Base-by-base conservation (phyloP, 2,888 invertebrate genomes). In the Meandrusa payeni region DNA sequence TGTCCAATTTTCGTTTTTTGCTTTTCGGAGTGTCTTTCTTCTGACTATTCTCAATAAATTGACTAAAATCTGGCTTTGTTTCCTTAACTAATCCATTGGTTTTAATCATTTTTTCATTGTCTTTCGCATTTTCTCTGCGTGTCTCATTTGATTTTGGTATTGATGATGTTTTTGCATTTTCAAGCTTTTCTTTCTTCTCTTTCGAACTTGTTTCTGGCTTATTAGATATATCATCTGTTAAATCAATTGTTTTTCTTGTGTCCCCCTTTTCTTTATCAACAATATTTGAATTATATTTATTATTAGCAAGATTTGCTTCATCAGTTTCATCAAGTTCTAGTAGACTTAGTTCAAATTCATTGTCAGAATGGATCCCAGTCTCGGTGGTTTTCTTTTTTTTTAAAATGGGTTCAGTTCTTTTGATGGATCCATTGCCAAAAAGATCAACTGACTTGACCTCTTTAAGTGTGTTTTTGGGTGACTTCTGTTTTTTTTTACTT, bases 281-380 rank as follows among this genome's bases (percentile, higher is more conserved):
- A 22, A 15, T 9, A 4, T 7, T 13, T 20, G 3, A 9, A 5
- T 24, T 24, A 3, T 20, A 10, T 22, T 5, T 13, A 28, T 2
- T 6, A 1, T 7, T 36, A 11, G 17, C 7, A 19, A n/a, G 5
- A 40, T 55, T 51, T 31, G 54, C 19, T 17, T 78, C 69, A 47
- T 82, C 68, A 38, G 75, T 62, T 54, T 89, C 89, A 76, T 94
- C 94, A 45, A 94, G 69, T 63, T 92, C 90, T 48, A 90, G 63
- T 7, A 94, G 74, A 9, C 92, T 93, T 55, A 90, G 88, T 59
- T 92, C 92, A 74, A 95, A 95, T 42, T 92, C 91, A 17, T 92
- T 91, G 77, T 93, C 90, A 58, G 90, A 89, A 65, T 92, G 92
- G 54, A 91, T 88, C 15, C 91, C 82, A n/a, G 71, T 67, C 61